These are phyloP conservation scores for Plebejus anna DNA, from an alignment of 2,888 invertebrate genomes.

Conservation along the genomic window DNA sequence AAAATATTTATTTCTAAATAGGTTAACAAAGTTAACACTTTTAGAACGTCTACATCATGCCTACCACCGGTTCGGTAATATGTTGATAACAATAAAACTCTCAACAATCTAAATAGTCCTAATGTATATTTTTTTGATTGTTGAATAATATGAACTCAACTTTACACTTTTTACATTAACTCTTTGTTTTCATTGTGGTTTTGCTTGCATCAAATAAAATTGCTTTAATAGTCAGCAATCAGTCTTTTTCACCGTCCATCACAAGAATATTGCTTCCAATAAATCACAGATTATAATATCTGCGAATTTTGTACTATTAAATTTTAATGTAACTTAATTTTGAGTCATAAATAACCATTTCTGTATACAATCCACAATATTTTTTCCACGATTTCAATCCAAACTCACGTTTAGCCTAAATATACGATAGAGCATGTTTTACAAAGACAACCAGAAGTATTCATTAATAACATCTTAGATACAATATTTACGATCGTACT, in stretches of 20 bases:
- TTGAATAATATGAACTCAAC: neutral
- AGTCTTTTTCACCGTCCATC: neutral
- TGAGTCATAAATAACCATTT: conserved; percentile 40
- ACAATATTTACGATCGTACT: too few relatives aligned
- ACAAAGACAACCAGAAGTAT: too few relatives aligned
- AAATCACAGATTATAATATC: conserved; percentile 41
- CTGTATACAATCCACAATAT: conserved; percentile 15
- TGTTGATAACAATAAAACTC: too few relatives aligned
- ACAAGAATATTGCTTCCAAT: conserved; percentile 33
- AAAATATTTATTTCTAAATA: too few relatives aligned
- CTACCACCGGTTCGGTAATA: too few relatives aligned
- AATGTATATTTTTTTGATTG: neutral
- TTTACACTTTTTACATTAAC: neutral
- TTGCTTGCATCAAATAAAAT: neutral
- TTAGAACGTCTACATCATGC: too few relatives aligned
- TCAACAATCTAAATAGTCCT: too few relatives aligned
- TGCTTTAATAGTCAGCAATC: conserved; percentile 9
- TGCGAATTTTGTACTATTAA: conserved; percentile 38
- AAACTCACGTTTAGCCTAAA: neutral
- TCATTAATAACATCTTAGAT: too few relatives aligned
- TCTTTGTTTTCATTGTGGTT: neutral
- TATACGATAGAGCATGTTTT: neutral
- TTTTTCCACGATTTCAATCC: neutral
- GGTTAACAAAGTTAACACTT: too few relatives aligned
- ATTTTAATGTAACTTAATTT: conserved; percentile 37